A percentile compares a stretch with the other conserved stretches of the same genome.
phyloP scores from a whole-genome alignment of 2,797 vertebrate species.

The Decapterus maruadsi region DNA sequence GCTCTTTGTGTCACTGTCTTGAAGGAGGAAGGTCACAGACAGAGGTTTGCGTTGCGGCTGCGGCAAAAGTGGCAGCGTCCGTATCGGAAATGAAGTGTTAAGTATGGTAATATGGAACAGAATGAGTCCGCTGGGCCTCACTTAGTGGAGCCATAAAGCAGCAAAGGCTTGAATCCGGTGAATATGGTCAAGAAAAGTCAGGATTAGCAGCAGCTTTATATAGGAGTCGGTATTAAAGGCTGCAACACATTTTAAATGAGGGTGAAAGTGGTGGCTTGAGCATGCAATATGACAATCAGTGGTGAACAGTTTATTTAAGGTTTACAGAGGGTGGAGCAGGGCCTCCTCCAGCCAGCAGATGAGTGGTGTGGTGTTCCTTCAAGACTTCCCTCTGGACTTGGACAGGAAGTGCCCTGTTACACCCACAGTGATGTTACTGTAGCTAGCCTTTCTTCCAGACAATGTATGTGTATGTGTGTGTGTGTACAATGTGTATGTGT shows the following conservation, averaged over 20 bases:
- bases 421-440: constrained; percentile 38
- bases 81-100: neutral
- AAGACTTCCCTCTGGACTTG: constrained; percentile 46
- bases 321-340: constrained; percentile 52
- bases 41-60: neutral
- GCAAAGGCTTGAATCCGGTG: neutral
- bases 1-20: constrained; percentile 4
- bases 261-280: constrained; percentile 18
- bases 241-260: constrained; percentile 6
- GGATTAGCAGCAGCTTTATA: neutral
- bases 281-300: constrained; percentile 30
- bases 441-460: constrained; percentile 45
- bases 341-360: constrained; percentile 40
- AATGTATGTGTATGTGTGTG: constrained; percentile 38
- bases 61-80: constrained; percentile 17
- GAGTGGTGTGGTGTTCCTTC: constrained; percentile 44
- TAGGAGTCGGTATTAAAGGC: neutral
- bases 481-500: constrained; percentile 17
- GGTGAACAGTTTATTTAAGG: constrained; percentile 41
- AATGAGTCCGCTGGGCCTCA: constrained; percentile 16
- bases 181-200: neutral
- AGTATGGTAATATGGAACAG: neutral
- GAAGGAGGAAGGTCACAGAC: neutral
- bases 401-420: constrained; percentile 66
- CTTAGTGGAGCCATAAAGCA: constrained; percentile 8